Evolutionary conservation across 2,113 vertebrate species (phyloP), one percentile per base, ranked within the genome.

Genomic region (Oostethus manadensis): DNA sequence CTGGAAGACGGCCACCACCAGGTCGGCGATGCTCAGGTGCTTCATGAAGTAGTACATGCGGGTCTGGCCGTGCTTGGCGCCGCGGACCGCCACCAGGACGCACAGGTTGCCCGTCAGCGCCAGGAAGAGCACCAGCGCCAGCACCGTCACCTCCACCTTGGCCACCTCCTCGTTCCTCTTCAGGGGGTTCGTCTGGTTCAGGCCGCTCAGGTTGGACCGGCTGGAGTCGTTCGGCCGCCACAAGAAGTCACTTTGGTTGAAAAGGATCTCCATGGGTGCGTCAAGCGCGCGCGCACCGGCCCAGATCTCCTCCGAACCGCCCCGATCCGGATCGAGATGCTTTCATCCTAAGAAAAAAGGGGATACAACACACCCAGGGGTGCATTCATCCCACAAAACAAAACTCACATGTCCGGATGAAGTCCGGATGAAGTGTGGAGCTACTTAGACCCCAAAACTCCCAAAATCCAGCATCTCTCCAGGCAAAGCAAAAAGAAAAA

Each of bases 1-100:
- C 86, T 99, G 97, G 74, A 98, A 99, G 59, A 99, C 74, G 0
- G 97, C 97, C 79, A 99, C 97, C 0, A 96, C 94, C 58, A 99
- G 85, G 78, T 99, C 97, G 2, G 97, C 95, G 26, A 99, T 94
- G 89, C 97, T 99, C 55, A 99, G 81, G 83, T 99, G 97, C 84
- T 97, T 99, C 94, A 99, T 98, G 87, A 99, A 98, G 87, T 93
- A 99, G 70, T 97, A 97, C 93, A 99, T 96, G 71, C 97, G 93
- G 17, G 96, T 97, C 70, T 93, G 92, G 70, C 93, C 93, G 88
- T 94, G 96, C 58, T 94, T 94, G 79, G 93, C 92, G 60, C 91
- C 94, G 87, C 90, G 93, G 87, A 98, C 92, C 43, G 94, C 96
- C 77, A 97, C 84, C 56, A 98, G 90, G 73, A 99, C 97, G 48